A percentile compares a stretch with the other conserved stretches of the same genome.
phyloP scores from a whole-genome alignment of 1,140 invertebrate species.

The Diachasma alloeum region DNA sequence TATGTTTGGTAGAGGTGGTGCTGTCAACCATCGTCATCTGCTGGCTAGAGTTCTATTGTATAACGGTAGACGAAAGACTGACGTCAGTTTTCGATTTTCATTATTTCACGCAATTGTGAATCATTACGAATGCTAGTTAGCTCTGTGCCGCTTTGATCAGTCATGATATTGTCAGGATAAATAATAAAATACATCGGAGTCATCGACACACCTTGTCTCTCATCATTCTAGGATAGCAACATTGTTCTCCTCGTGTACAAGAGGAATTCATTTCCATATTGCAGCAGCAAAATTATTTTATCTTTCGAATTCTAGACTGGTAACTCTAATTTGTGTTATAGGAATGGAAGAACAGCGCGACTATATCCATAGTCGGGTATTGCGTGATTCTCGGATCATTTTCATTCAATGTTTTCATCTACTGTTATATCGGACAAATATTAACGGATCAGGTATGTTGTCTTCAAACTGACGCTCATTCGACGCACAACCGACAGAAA shows the following conservation, averaged over 20 bases:
- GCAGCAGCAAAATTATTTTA: not conserved
- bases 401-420: constrained; percentile 39
- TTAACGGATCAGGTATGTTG: constrained; percentile 34
- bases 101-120: not conserved
- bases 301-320: not conserved
- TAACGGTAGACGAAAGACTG: not conserved
- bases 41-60: constrained; percentile 19
- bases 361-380: constrained; percentile 19
- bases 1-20: constrained; percentile 15
- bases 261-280: not conserved
- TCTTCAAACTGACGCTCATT: too few relatives aligned
- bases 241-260: too few relatives aligned
- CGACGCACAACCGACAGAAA: too few relatives aligned
- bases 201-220: too few relatives aligned
- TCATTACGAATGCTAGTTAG: not conserved
- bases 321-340: constrained; percentile 17
- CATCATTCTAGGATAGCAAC: too few relatives aligned
- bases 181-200: not conserved
- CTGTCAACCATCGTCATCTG: constrained; percentile 5
- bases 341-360: constrained; percentile 32
- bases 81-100: not conserved
- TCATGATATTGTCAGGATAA: not conserved
- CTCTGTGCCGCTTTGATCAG: not conserved
- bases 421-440: constrained; percentile 46
- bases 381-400: constrained; percentile 18